phyloP scores from a whole-genome alignment of 2,797 vertebrate species.

The Peromyscus attwateri region DNA sequence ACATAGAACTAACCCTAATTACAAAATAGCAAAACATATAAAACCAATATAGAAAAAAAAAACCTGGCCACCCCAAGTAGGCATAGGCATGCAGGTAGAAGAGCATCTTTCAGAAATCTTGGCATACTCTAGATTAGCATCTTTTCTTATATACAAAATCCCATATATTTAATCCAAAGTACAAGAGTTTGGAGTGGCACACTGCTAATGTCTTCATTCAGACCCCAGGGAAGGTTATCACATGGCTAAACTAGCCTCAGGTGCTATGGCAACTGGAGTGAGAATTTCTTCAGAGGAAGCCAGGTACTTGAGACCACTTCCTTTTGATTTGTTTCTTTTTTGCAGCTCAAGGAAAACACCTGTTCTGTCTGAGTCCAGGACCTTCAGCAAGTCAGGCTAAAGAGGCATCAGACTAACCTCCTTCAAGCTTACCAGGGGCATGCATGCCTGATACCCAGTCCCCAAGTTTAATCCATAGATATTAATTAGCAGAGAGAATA shows the following conservation, averaged over 20 bases:
- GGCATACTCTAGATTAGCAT: not conserved
- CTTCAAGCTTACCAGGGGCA: not conserved
- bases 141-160: not conserved
- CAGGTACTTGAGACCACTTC: not conserved
- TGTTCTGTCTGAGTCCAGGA: fast-evolving
- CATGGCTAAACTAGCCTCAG: not conserved
- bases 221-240: not conserved
- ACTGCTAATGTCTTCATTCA: constrained; percentile 4
- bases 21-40: not conserved
- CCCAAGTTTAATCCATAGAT: constrained; percentile 87
- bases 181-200: not conserved
- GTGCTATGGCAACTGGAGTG: not conserved
- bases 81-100: not conserved
- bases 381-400: not conserved
- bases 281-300: not conserved
- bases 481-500: constrained; percentile 88
- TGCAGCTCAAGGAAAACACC: not conserved
- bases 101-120: not conserved
- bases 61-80: not conserved
- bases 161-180: not conserved
- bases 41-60: not conserved
- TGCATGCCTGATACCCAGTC: constrained; percentile 20
- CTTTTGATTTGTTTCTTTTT: not conserved
- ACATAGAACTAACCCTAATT: constrained; percentile 15
- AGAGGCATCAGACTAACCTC: constrained; percentile 4